Base-by-base conservation (phyloP, 2,113 vertebrate species). In the Amblyopsis rosae region DNA sequence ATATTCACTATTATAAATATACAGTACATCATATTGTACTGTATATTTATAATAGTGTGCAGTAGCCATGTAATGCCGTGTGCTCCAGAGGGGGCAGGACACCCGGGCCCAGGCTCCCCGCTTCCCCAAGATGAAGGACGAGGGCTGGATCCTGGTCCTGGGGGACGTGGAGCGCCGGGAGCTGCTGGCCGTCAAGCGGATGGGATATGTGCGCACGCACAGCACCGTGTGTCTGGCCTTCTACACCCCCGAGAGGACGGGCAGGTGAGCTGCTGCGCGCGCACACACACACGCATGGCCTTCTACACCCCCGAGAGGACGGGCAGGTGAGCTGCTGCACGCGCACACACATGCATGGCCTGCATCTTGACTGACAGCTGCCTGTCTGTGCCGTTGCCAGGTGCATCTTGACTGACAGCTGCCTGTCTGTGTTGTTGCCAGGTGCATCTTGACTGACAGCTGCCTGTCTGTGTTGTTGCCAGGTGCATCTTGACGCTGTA, bases 391-490 rank as follows among this genome's bases (percentile, higher is more conserved):
- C 2, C 72, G 32, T 10, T 45, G 67, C 16, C 79, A 99, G 98
- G 86, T 98, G 91, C 55, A 97, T 99, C 84, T 98, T 99, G 92
- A 99, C 96, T 0, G 97, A 99, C 92, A 97, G 97, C 89, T 99
- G 99, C 85, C 92, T 99, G 64, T 19, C 19, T 26, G 19, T 26
- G 19, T 26, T 76, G 32, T 10, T 45, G 67, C 16, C 79, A 99
- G 98, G 86, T 98, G 91, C 55, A 97, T 99, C 84, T 98, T 99
- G 92, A 99, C 96, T 0, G 97, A 99, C 92, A 97, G 97, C 89
- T 99, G 99, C 85, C 92, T 99, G 65, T 19, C 19, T 19, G 19
- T 19, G 19, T 19, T 76, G 32, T 10, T 45, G 67, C 16, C 79
- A 99, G 98, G 86, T 98, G 91, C 55, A 97, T 99, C 84, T 98